Evolutionary conservation across 2,888 invertebrate genomes (phyloP), one percentile per base, ranked within the genome.

Genomic region (Buathra laborator): DNA sequence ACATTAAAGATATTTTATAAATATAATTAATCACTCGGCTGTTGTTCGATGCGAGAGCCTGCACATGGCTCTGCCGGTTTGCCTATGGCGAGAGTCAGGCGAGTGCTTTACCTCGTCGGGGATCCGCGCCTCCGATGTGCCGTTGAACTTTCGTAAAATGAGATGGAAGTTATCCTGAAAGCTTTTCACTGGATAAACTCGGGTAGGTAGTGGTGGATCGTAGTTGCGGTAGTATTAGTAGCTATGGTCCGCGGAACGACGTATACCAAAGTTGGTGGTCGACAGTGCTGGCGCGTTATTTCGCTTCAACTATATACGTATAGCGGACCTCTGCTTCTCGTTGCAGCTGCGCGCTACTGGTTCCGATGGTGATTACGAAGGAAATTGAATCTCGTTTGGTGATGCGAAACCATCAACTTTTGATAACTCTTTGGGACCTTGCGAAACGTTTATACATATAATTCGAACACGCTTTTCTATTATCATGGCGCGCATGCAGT

Each of bases 151-250:
- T 78, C 46, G 70, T n/a, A 78, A 70, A 78, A 71, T 78, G 62
- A 70, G 78, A 70, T 62, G 78, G 70, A 78, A 78, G 78, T 78
- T 78, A 70, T 70, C 46, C 37, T 78, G 68, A 78, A 78, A 78
- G 78, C 78, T 78, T 78, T 79, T 79, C 70, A 64, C 37, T 37
- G 78, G 70, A 78, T 78, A 78, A 78, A 70, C 62, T 62, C 78
- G 48, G 19, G 62, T 66, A 43, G 43, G 70, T 66, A 43, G 44
- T 51, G 66, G 76, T 43, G 66, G 62, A 62, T 19, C 19, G 44
- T 62, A 62, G 62, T 32, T 37, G 7, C 37, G 14, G 62, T 32
- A 62, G 62, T 7, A 62, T 16, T n/a, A 53, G 53, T 5, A 16
- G 62, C 62, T 6, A 32, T 37, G 16, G 64, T 9, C 64, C 37